Conservation (phyloP, 2,113 vertebrate genomes). For the Tylochromis polylepis region DNA sequence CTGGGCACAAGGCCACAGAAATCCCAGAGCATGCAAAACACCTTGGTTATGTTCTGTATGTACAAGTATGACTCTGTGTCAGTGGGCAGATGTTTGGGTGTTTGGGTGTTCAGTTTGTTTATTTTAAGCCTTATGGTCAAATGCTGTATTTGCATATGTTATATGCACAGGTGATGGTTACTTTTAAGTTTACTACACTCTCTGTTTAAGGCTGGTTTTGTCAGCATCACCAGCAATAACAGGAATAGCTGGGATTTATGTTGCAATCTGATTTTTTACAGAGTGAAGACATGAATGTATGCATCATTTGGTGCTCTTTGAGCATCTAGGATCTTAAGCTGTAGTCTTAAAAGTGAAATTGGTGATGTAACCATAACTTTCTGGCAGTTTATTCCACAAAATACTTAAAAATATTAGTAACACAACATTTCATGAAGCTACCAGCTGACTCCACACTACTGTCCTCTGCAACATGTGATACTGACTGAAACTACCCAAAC, state of each 20-base stretch:
- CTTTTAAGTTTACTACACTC: neutral
- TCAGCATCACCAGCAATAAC: neutral
- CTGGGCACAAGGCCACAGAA: conserved; percentile 17
- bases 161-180: neutral
- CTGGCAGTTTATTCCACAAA: neutral
- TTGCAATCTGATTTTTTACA: neutral
- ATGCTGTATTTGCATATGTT: neutral
- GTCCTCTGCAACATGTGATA: neutral
- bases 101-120: neutral
- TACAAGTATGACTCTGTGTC: neutral
- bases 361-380: neutral
- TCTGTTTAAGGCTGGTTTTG: neutral
- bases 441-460: neutral
- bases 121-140: neutral
- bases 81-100: conserved; percentile 14
- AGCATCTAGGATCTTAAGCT: neutral
- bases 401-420: neutral
- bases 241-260: neutral
- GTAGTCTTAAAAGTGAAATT: neutral
- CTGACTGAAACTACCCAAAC: neutral
- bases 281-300: neutral
- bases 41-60: conserved; percentile 3
- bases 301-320: neutral
- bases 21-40: conserved; percentile 34
- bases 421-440: neutral